Conservation (phyloP, 23 tunicate species). For the Diplosoma virens region DNA sequence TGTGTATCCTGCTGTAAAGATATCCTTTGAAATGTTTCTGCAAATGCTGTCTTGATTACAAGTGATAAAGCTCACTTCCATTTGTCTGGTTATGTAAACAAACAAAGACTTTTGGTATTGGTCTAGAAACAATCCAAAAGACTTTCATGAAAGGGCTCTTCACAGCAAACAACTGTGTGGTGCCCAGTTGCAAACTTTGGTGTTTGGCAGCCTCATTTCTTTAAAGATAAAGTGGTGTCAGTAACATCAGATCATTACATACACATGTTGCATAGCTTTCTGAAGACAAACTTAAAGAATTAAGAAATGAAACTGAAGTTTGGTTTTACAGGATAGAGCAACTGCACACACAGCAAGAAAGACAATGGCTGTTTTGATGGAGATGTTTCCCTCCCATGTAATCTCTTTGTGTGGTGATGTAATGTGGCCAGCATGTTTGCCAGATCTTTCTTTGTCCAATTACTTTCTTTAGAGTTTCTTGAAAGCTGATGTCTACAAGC, state of each 20-base stretch:
- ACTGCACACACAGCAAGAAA: constrained; percentile 34
- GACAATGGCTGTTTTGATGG: constrained; percentile 16
- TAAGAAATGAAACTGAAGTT: constrained; percentile 4
- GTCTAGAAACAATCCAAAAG: constrained; percentile 21
- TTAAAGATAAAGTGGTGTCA: constrained; percentile 16
- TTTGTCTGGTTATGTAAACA: too few species aligned
- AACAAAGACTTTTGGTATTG: constrained; percentile 18
- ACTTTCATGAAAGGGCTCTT: constrained; percentile 23
- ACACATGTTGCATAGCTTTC: constrained; percentile 26
- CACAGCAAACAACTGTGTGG: constrained; percentile 11
- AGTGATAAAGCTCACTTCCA: constrained; percentile 31
- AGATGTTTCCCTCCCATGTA: constrained; percentile 31
- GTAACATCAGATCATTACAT: constrained; percentile 19
- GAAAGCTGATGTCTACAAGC: constrained; percentile 26
- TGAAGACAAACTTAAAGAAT: constrained; percentile 33
- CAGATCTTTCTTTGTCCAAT: constrained; percentile 12
- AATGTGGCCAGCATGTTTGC: constrained; percentile 18
- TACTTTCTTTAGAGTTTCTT: constrained; percentile 14
- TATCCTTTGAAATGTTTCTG: constrained; percentile 16
- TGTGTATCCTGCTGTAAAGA: constrained; percentile 23
- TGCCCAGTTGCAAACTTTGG: constrained; percentile 29
- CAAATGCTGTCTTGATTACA: constrained; percentile 24
- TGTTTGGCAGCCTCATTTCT: constrained; percentile 24
- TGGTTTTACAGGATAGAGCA: constrained; percentile 31
- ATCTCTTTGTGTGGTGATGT: constrained; percentile 26